Percentiles rank a stretch among this genome's conserved stretches.
Conservation (phyloP, 2,888 invertebrate genomes). For the Leucophenga montana region DNA sequence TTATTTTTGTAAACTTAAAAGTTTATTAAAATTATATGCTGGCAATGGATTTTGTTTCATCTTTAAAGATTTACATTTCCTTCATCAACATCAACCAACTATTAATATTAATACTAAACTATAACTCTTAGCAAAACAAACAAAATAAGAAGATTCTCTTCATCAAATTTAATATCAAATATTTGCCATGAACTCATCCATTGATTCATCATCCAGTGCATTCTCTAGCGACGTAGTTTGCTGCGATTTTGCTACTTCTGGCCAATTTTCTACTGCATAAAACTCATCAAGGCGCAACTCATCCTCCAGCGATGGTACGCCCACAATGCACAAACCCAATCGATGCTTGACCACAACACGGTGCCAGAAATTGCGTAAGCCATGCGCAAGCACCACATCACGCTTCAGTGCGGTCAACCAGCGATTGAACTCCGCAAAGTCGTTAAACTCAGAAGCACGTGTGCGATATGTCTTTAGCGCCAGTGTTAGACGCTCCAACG, state of each 20-base stretch:
- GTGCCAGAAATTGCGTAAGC: constrained; percentile 65
- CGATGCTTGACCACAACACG: constrained; percentile 58
- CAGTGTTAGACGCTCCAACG: constrained; percentile 57
- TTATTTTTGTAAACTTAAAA: too few species aligned
- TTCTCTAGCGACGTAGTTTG: too few species aligned
- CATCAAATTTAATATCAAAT: too few species aligned
- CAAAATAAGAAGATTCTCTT: not conserved
- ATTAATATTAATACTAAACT: too few species aligned
- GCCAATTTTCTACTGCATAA: constrained; percentile 48
- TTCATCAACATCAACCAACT: too few species aligned
- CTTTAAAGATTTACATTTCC: too few species aligned
- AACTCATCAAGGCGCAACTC: constrained; percentile 54
- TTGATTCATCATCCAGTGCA: too few species aligned
- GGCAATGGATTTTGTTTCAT: too few species aligned
- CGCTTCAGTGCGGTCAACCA: constrained; percentile 63
- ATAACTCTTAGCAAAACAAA: not conserved
- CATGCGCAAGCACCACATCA: constrained; percentile 46
- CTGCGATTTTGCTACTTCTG: not conserved
- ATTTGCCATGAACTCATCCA: too few species aligned
- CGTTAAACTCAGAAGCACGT: constrained; percentile 59
- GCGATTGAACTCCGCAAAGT: constrained; percentile 65
- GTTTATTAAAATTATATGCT: too few species aligned
- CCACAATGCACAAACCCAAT: constrained; percentile 63
- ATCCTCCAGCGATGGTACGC: constrained; percentile 59
- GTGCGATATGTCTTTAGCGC: constrained; percentile 61